phyloP scores from a whole-genome alignment of 2,113 vertebrate genomes.

The Thermophis baileyi region DNA sequence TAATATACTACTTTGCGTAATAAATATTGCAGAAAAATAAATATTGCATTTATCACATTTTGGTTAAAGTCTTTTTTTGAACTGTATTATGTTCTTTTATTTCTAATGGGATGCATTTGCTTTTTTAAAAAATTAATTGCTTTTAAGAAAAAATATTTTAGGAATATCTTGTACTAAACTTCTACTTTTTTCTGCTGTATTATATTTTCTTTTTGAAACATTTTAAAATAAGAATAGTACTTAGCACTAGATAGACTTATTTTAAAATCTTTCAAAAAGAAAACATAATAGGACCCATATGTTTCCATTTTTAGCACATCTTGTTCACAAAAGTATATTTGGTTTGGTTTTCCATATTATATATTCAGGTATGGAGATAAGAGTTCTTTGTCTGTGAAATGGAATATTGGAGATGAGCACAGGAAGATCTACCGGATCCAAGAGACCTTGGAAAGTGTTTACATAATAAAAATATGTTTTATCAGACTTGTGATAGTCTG shows the following conservation, averaged over 20 bases:
- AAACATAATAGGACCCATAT: background rate
- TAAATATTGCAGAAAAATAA: conserved; percentile 51
- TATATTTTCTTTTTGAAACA: background rate
- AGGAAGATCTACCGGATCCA: background rate
- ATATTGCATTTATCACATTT: conserved; percentile 56
- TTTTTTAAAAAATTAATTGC: background rate
- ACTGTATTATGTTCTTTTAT: conserved; percentile 36
- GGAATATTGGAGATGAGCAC: background rate
- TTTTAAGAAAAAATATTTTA: background rate
- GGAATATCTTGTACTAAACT: background rate
- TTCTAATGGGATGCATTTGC: conserved; percentile 18
- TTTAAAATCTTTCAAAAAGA: conserved; percentile 15
- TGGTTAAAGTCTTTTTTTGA: conserved; percentile 46
- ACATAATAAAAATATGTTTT: background rate
- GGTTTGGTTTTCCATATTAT: background rate
- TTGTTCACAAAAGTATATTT: background rate
- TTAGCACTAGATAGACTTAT: background rate
- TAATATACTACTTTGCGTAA: conserved; percentile 11
- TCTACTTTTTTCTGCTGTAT: conserved; percentile 25
- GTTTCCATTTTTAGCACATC: background rate
- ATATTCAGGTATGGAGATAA: background rate
- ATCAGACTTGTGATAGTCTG: background rate
- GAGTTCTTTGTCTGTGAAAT: conserved; percentile 20
- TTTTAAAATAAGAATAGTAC: background rate
- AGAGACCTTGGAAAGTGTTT: background rate